Conservation (phyloP, 2,888 invertebrate genomes). For the Hirudinaria manillensis region DNA sequence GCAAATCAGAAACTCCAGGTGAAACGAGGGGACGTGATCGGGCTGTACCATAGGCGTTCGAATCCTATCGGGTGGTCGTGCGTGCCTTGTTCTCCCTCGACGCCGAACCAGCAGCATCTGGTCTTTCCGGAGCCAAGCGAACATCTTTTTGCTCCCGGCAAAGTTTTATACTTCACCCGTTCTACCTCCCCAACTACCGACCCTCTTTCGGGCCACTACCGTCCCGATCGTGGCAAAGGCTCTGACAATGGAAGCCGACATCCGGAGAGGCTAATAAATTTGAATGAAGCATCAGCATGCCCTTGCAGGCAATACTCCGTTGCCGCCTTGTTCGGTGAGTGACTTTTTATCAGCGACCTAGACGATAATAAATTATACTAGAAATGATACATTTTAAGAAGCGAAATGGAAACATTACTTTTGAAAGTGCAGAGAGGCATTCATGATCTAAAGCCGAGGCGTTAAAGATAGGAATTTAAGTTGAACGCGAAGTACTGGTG, state of each 20-base stretch:
- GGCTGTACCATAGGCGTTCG: conserved; percentile 37
- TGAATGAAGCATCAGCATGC: background rate
- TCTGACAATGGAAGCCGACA: background rate
- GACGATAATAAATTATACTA: too few relatives aligned
- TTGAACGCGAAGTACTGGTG: too few relatives aligned
- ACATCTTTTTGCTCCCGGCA: background rate
- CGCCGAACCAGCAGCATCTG: background rate
- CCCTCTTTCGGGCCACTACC: background rate
- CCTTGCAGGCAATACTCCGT: conserved; percentile 39
- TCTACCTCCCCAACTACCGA: background rate
- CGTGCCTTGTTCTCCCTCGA: background rate
- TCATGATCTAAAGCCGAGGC: too few relatives aligned
- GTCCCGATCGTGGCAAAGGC: background rate
- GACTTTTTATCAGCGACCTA: background rate
- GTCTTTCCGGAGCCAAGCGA: background rate
- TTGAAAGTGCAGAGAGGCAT: too few relatives aligned
- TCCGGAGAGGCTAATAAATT: background rate
- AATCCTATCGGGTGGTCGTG: conserved; percentile 38
- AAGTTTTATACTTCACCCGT: background rate
- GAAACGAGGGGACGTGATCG: conserved; percentile 37
- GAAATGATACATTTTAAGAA: too few relatives aligned
- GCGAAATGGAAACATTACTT: too few relatives aligned
- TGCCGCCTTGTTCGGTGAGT: conserved; percentile 39
- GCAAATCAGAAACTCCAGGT: conserved; percentile 28
- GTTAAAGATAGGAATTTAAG: too few relatives aligned